Percentiles rank a stretch among this genome's conserved stretches.
Conservation (phyloP, 2,113 vertebrate genomes). For the Onychorhynchus coronatus region DNA sequence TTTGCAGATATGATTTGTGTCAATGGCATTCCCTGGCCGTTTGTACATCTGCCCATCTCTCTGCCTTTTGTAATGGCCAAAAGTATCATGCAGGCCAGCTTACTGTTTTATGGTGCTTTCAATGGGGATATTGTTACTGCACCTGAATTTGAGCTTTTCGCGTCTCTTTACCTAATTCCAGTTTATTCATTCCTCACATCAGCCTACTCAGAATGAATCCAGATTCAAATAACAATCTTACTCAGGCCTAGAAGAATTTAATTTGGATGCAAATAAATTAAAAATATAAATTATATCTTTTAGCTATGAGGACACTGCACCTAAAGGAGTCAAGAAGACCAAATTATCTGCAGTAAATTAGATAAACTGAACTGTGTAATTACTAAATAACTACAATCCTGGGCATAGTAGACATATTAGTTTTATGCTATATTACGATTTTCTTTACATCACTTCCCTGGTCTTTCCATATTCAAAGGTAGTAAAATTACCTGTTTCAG, state of each 20-base stretch:
- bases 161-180: background rate
- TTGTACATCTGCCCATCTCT: background rate
- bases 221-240: background rate
- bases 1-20: background rate
- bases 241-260: background rate
- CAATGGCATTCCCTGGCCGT: background rate
- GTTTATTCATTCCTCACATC: background rate
- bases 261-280: background rate
- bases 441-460: background rate
- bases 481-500: background rate
- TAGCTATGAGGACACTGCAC: background rate
- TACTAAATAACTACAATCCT: background rate
- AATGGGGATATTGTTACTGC: background rate
- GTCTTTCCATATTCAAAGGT: background rate
- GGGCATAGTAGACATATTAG: background rate
- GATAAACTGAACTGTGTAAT: background rate
- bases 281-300: background rate
- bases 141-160: background rate
- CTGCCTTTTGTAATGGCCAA: background rate
- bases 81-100: background rate
- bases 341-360: background rate
- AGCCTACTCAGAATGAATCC: background rate
- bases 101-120: background rate
- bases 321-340: background rate
- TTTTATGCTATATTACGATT: background rate